A percentile compares a stretch with the other conserved stretches of the same genome.
These are phyloP conservation scores for Taeniopygia guttata DNA, from an alignment of 2,797 vertebrate genomes.

Conservation along the genomic window DNA sequence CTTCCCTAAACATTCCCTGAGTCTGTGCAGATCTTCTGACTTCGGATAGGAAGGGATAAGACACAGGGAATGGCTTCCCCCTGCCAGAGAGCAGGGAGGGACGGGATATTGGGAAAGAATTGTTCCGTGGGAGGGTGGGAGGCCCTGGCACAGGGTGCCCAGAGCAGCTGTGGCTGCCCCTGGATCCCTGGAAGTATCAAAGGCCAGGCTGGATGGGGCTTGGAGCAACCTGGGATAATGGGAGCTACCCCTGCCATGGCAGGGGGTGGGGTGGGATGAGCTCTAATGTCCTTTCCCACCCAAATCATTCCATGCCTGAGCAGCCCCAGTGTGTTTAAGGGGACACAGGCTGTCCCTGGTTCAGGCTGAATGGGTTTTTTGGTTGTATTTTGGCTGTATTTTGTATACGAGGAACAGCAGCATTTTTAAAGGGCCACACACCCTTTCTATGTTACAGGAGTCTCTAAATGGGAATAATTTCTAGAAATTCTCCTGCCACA, in stretches of 20 bases:
- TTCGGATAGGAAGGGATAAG: background rate
- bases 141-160: background rate
- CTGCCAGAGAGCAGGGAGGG: rapidly evolving
- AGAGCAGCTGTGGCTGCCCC: background rate
- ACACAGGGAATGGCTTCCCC: background rate
- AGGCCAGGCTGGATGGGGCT: rapidly evolving
- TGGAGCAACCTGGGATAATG: rapidly evolving
- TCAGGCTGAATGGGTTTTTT: background rate
- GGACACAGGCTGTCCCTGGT: background rate
- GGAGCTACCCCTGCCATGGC: background rate
- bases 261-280: rapidly evolving
- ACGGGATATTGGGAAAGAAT: background rate
- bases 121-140: background rate
- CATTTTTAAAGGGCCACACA: rapidly evolving
- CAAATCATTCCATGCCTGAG: background rate
- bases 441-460: background rate
- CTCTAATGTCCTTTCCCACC: background rate
- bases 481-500: background rate
- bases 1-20: background rate
- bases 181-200: background rate
- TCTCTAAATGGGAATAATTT: background rate
- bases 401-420: background rate
- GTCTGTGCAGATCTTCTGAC: background rate
- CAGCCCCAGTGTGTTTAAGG: background rate
- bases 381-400: background rate